phyloP scores from a whole-genome alignment of 2,888 invertebrate species.

The Allacma fusca region DNA sequence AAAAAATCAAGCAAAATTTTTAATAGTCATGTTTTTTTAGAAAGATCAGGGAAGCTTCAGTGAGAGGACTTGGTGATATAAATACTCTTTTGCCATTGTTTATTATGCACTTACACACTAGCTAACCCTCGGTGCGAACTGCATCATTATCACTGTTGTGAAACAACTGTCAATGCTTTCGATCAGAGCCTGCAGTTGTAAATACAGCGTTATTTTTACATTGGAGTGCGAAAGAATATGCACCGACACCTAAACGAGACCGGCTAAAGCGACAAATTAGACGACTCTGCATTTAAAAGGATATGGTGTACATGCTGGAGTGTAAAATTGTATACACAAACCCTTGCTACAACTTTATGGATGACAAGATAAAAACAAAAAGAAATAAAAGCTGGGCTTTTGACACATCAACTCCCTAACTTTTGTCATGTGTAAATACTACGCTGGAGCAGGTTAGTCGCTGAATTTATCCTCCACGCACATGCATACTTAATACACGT shows the following conservation, averaged over 20 bases:
- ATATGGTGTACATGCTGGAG: not conserved
- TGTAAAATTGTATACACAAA: not conserved
- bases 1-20: too few species aligned
- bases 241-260: too few species aligned
- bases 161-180: not conserved
- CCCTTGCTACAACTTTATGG: not conserved
- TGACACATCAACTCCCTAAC: not conserved
- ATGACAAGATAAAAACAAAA: slow-evolving; percentile 33
- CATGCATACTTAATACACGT: too few species aligned
- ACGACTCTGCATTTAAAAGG: not conserved
- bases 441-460: not conserved
- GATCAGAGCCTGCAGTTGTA: too few species aligned
- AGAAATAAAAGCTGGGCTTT: slow-evolving; percentile 11
- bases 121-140: not conserved
- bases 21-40: too few species aligned
- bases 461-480: too few species aligned
- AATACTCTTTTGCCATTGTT: too few species aligned
- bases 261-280: too few species aligned
- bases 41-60: too few species aligned
- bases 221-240: too few species aligned
- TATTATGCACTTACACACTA: not conserved
- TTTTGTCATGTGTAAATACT: not conserved
- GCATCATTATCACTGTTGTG: not conserved
- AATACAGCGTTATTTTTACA: not conserved
- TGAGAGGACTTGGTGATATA: too few species aligned